Evolutionary conservation across 2,888 invertebrate species (phyloP), one percentile per base, ranked within the genome.

Genomic region (Tanypteryx hageni): DNA sequence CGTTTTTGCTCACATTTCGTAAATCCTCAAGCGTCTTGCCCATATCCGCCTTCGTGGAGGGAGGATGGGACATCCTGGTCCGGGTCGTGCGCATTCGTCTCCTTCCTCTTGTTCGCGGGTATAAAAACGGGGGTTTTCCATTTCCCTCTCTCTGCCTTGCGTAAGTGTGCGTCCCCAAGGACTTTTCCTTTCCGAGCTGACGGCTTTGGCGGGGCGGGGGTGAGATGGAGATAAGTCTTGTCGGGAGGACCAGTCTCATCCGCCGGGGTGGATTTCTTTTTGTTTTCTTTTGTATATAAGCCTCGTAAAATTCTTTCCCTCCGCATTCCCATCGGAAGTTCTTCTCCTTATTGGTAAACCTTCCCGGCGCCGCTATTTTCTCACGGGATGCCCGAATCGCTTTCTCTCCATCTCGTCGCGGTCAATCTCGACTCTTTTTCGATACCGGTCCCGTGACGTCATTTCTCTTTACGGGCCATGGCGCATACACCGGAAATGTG

Each of bases 121-220:
- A 59, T 59, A 59, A 16, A 27, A 59, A 13, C 44, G 22, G 14
- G 14, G 22, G 27, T 27, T 59, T 14, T 56, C 27, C 16, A 27
- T 27, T 59, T 59, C 27, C 22, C n/a, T 58, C 18, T 57, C n/a
- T 58, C 22, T 57, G 7, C 7, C n/a, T 27, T 27, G 9, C 27
- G 14, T 86, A 22, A 59, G 22, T 22, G 59, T 14, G 58, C 86
- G 5, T 86, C 27, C 22, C 86, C 86, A 86, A 86, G 59, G 86
- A 86, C 86, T 59, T 86, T 57, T 83, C 83, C 59, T 59, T 86
- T 59, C 59, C 27, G 58, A 58, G 58, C 85, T 14, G 22, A 59
- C 56, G 59, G 11, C 59, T 27, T 27, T 9, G 4, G 58, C 11
- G 10, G 85, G 59, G 16, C 9, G 86, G 27, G 59, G 22, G n/a